A percentile compares a stretch with the other conserved stretches of the same genome.
phyloP scores from a whole-genome alignment of 92 coral and sea anemone genomes.

The Epizoanthus scotinus region DNA sequence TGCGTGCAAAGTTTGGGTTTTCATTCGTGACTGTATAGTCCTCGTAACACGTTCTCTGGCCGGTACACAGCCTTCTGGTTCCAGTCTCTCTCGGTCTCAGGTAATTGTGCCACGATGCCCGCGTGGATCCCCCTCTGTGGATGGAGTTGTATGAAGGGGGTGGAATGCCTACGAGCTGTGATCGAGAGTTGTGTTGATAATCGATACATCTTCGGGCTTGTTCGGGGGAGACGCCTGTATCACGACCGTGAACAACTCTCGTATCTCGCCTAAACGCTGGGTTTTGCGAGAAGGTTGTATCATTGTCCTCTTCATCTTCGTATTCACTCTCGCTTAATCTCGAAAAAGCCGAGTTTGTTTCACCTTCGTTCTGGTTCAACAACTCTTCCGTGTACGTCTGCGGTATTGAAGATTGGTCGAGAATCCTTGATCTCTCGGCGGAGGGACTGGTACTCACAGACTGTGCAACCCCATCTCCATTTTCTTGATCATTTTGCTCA shows the following conservation, averaged over 20 bases:
- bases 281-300: background rate
- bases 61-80: background rate
- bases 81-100: background rate
- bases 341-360: background rate
- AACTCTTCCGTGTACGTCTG: background rate
- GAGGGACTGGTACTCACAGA: background rate
- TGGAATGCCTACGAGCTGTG: background rate
- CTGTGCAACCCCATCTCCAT: background rate
- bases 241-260: background rate
- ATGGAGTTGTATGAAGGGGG: conserved; percentile 11
- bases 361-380: background rate
- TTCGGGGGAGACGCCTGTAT: background rate
- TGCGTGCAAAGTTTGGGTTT: background rate
- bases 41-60: background rate
- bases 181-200: background rate
- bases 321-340: background rate
- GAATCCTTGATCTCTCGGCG: background rate
- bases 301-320: no score
- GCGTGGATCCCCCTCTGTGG: background rate
- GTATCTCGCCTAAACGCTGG: background rate
- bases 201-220: no score
- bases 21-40: background rate
- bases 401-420: background rate
- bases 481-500: background rate
- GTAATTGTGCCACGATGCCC: background rate